These are phyloP conservation scores for Hymenopus coronatus DNA, from an alignment of 2,888 invertebrate genomes.

Conservation along the genomic window DNA sequence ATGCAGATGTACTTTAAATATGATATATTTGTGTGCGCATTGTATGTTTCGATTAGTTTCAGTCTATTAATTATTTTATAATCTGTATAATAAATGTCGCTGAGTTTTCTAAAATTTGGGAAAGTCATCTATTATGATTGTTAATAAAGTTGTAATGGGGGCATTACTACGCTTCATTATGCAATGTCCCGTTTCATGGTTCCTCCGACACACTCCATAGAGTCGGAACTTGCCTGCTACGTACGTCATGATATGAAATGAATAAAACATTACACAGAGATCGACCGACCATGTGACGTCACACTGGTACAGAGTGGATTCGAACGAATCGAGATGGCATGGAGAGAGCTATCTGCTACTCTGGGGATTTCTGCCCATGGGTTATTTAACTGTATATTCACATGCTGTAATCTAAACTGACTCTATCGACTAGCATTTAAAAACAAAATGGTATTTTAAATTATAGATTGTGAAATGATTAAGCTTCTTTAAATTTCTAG, in stretches of 20 bases:
- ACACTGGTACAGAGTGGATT: not conserved
- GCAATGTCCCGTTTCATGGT: not conserved
- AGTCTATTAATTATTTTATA: too few relatives aligned
- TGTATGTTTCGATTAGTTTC: too few relatives aligned
- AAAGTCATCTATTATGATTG: too few relatives aligned
- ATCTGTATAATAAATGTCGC: too few relatives aligned
- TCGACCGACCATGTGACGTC: not conserved
- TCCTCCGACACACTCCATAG: not conserved
- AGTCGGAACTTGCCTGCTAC: not conserved
- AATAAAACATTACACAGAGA: not conserved
- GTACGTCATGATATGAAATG: not conserved
- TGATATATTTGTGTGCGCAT: too few relatives aligned
- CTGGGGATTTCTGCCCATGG: not conserved
- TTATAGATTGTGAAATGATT: too few relatives aligned
- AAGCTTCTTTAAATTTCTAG: too few relatives aligned
- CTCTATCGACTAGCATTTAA: not conserved
- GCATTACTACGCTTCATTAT: not conserved
- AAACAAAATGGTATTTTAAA: not conserved
- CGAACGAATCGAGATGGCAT: not conserved
- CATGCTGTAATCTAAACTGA: not conserved
- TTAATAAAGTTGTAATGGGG: not conserved
- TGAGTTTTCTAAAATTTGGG: too few relatives aligned
- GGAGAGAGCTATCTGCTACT: not conserved
- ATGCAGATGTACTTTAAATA: too few relatives aligned
- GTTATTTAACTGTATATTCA: not conserved